These are phyloP conservation scores for Pollachius pollachius DNA, from an alignment of 2,113 vertebrate genomes.

Conservation along the genomic window DNA sequence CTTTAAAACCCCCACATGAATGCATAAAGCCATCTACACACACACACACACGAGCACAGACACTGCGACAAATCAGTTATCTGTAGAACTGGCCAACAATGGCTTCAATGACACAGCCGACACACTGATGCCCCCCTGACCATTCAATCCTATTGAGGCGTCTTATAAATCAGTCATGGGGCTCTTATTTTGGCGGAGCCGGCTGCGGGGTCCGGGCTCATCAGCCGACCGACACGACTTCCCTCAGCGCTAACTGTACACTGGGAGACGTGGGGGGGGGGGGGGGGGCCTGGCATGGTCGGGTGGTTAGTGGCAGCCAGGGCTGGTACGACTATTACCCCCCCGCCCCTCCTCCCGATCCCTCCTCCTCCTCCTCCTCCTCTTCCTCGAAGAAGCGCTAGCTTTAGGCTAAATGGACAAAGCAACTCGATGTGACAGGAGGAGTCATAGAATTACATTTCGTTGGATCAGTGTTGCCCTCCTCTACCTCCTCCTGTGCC, in stretches of 20 bases:
- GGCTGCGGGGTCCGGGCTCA: constrained; percentile 4
- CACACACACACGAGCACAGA: neutral
- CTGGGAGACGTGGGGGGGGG: neutral
- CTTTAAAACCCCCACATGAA: neutral
- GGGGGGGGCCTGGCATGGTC: constrained; percentile 40
- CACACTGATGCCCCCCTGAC: constrained; percentile 5
- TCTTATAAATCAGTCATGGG: constrained; percentile 38
- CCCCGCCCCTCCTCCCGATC: constrained; percentile 26
- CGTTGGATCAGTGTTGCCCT: constrained; percentile 55
- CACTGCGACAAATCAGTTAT: constrained; percentile 29
- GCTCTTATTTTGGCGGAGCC: constrained; percentile 5
- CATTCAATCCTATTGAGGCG: constrained; percentile 37
- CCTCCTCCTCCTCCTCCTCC: constrained; percentile 3
- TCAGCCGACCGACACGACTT: neutral
- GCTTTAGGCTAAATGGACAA: constrained; percentile 67
- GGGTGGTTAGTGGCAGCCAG: constrained; percentile 17
- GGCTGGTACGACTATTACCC: constrained; percentile 40
- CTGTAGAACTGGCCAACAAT: constrained; percentile 47
- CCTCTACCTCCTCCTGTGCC: constrained; percentile 15
- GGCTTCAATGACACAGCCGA: constrained; percentile 56
- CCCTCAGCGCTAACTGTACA: constrained; percentile 36
- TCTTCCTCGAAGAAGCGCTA: constrained; percentile 43
- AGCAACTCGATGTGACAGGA: constrained; percentile 72
- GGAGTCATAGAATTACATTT: constrained; percentile 71
- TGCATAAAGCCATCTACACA: neutral